These are phyloP conservation scores for Ferrisia virgata DNA, from an alignment of 2,888 invertebrate genomes.

Conservation along the genomic window DNA sequence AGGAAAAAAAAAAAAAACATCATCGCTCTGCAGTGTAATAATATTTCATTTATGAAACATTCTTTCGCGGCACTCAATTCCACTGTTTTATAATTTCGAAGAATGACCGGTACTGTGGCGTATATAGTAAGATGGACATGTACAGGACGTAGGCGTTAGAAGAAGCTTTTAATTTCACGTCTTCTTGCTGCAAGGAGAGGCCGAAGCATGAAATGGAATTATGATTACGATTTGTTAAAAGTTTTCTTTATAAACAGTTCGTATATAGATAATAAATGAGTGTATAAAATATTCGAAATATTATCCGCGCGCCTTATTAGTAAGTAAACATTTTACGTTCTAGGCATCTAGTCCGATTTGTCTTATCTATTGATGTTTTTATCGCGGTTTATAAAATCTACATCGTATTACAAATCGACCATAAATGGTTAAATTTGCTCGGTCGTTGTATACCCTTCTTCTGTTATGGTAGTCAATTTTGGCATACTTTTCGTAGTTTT, in stretches of 20 bases:
- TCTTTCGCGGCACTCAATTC: not conserved
- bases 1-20: not conserved
- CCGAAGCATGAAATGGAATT: not conserved
- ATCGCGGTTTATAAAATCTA: not conserved
- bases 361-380: not conserved
- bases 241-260: not conserved
- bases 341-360: not conserved
- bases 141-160: not conserved
- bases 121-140: too few species aligned
- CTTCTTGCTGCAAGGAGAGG: not conserved
- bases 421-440: not conserved
- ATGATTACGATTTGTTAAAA: slow-evolving; percentile 2
- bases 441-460: not conserved
- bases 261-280: not conserved
- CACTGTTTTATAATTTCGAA: not conserved
- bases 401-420: not conserved
- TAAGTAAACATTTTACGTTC: not conserved
- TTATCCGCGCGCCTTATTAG: not conserved
- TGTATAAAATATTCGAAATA: not conserved
- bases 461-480: not conserved
- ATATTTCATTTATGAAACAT: slow-evolving; percentile 6
- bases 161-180: not conserved
- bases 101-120: too few species aligned
- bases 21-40: not conserved
- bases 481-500: not conserved